Evolutionary conservation across 2,797 vertebrate genomes (phyloP).

Genomic region (Salmo trutta): DNA sequence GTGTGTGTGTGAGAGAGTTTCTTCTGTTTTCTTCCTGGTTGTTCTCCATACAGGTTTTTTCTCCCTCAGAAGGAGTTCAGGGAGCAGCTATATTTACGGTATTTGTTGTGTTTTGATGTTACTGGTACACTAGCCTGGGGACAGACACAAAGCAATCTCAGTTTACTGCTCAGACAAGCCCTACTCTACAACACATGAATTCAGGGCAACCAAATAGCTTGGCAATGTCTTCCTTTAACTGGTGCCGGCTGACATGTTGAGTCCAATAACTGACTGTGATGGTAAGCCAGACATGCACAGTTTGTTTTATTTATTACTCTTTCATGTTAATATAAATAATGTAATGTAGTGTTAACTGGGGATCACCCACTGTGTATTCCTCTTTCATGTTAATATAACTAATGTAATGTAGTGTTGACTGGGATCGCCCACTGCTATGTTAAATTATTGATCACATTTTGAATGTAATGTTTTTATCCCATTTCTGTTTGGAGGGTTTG

Average conservation of each 20-base stretch:
- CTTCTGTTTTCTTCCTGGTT: neutral
- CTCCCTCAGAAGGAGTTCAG: neutral
- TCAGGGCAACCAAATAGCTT: neutral
- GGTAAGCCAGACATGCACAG: neutral
- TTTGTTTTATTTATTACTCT: neutral
- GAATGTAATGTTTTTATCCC: neutral
- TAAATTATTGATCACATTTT: neutral
- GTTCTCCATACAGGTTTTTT: neutral
- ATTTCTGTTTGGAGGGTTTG: neutral
- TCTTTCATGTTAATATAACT: neutral
- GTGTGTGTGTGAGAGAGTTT: neutral
- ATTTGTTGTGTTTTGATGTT: conserved; percentile 11
- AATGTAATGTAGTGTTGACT: neutral
- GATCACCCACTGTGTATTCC: neutral
- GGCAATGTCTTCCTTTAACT: neutral
- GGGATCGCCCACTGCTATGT: neutral
- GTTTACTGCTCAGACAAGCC: neutral
- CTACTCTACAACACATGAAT: neutral
- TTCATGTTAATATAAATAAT: neutral
- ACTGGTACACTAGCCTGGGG: conserved; percentile 2
- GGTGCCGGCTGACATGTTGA: neutral
- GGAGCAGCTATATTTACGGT: neutral
- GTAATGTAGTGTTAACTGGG: neutral
- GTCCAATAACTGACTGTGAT: neutral
- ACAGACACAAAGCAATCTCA: conserved; percentile 11